phyloP scores from a whole-genome alignment of 2,888 invertebrate species.

The Thelaira solivaga region DNA sequence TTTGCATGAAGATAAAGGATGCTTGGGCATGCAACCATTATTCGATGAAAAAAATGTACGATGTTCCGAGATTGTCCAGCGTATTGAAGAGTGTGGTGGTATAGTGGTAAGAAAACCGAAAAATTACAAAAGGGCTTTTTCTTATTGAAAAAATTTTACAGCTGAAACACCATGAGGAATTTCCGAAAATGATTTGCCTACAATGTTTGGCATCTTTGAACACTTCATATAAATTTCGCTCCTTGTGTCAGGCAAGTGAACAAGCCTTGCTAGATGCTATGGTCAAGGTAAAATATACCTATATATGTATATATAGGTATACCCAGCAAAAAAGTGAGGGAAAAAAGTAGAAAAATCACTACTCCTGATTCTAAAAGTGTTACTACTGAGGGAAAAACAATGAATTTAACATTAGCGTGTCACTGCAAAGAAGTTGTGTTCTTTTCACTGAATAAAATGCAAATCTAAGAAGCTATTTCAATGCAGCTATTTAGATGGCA shows the following conservation, averaged over 20 bases:
- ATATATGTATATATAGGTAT: no score
- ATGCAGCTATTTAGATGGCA: no score
- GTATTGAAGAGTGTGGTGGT: slow-evolving; percentile 73
- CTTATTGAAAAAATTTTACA: slow-evolving; percentile 37
- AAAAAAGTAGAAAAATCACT: no score
- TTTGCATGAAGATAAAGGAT: slow-evolving; percentile 68
- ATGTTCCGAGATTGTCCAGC: slow-evolving; percentile 69
- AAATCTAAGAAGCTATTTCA: no score
- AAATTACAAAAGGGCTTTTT: slow-evolving; percentile 4
- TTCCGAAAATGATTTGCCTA: slow-evolving; percentile 73
- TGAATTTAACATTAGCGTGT: no score
- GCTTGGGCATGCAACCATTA: slow-evolving; percentile 66
- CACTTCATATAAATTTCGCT: slow-evolving; percentile 71
- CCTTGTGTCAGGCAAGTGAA: slow-evolving; percentile 73
- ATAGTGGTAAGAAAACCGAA: slow-evolving; percentile 66
- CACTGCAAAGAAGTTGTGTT: no score
- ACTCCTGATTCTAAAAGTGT: no score
- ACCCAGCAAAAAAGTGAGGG: no score
- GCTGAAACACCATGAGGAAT: slow-evolving; percentile 71
- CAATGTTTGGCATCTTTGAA: slow-evolving; percentile 69
- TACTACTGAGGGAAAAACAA: no score
- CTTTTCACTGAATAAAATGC: no score
- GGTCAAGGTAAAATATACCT: slow-evolving; percentile 67
- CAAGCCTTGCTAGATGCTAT: slow-evolving; percentile 69
- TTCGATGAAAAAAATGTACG: slow-evolving; percentile 66